A percentile compares a stretch with the other conserved stretches of the same genome.
Conservation (phyloP, 1,140 invertebrate genomes). For the Bombus terrestris region DNA sequence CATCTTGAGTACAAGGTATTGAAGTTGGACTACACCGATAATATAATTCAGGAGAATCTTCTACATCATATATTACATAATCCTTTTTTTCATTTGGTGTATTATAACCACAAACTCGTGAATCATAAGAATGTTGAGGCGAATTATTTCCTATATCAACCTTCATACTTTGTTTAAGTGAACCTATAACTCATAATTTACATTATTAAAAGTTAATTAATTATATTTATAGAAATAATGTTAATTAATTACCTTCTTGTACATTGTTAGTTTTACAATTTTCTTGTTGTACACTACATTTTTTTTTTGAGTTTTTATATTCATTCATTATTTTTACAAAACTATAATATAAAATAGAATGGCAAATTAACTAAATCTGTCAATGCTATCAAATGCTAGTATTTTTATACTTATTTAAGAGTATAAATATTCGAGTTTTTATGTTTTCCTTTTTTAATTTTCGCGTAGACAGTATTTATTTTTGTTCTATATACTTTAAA, state of each 20-base stretch:
- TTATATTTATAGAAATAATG: not conserved
- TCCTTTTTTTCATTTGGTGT: conserved; percentile 66
- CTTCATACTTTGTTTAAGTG: not conserved
- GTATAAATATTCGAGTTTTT: not conserved
- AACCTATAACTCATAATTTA: not conserved
- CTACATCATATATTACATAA: not conserved
- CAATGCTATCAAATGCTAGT: not conserved
- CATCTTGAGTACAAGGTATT: conserved; percentile 70
- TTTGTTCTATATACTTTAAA: not conserved
- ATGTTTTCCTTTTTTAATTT: not conserved
- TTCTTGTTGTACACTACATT: not conserved
- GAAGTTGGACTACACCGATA: conserved; percentile 65
- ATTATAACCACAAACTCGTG: conserved; percentile 50
- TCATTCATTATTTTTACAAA: conserved; percentile 38
- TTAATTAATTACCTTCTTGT: conserved; percentile 28
- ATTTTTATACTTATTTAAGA: not conserved
- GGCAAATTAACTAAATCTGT: not conserved
- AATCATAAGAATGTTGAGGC: not conserved
- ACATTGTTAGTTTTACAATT: not conserved
- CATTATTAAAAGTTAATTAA: not conserved
- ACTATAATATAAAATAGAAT: not conserved
- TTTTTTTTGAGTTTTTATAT: not conserved
- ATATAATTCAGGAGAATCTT: conserved; percentile 61
- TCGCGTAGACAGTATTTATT: not conserved
- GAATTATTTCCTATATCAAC: conserved; percentile 12